Evolutionary conservation across 2,797 vertebrate species (phyloP).

Genomic region (Orestias chungarensis): DNA sequence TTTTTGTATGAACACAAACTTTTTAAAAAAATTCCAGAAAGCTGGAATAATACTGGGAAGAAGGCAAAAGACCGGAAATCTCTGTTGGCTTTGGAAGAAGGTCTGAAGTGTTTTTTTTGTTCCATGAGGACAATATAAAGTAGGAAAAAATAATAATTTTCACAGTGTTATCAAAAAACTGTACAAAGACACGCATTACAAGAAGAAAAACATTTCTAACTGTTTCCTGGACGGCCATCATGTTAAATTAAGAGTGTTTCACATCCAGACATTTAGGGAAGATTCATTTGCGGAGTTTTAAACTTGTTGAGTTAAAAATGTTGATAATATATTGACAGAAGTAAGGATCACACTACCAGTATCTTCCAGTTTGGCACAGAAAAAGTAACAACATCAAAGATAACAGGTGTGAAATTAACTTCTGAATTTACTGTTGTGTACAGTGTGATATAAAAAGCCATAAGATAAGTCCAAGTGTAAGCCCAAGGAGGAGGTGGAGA

Average conservation of each 20-base stretch:
- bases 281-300: neutral
- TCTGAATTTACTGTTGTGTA: neutral
- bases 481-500: neutral
- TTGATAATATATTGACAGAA: neutral
- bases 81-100: constrained; percentile 48
- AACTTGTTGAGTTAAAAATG: neutral
- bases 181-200: constrained; percentile 68
- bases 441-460: neutral
- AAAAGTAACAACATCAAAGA: constrained; percentile 11
- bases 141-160: constrained; percentile 46
- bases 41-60: constrained; percentile 20
- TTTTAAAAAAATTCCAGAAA: constrained; percentile 45
- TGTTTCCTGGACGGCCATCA: constrained; percentile 36
- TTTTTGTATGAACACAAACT: constrained; percentile 33
- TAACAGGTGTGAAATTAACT: constrained; percentile 22
- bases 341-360: neutral
- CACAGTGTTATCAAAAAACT: constrained; percentile 77
- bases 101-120: constrained; percentile 19
- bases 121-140: constrained; percentile 8
- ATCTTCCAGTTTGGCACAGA: constrained; percentile 15
- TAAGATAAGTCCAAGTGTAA: constrained; percentile 22
- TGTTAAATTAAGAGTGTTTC: constrained; percentile 39
- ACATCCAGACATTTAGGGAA: constrained; percentile 23
- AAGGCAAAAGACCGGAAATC: constrained; percentile 48
- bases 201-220: constrained; percentile 34